A percentile compares a stretch with the other conserved stretches of the same genome.
Conservation (phyloP, 2,797 vertebrate species). For the Dermochelys coriacea region DNA sequence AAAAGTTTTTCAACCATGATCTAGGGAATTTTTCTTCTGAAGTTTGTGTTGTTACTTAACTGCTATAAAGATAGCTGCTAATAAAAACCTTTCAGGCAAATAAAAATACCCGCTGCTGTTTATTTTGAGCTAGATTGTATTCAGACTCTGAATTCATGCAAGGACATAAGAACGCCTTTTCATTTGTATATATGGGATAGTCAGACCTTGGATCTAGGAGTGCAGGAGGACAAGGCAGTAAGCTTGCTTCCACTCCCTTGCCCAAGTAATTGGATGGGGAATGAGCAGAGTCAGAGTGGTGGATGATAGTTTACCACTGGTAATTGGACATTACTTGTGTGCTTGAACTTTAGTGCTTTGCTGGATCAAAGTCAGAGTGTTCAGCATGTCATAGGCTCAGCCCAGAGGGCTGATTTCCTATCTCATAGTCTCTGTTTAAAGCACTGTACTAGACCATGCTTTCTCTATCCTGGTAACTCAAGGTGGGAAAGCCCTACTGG, state of each 20-base stretch:
- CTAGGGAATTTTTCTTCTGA: background rate
- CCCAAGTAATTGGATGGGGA: background rate
- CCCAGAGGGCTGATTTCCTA: background rate
- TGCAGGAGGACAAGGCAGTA: background rate
- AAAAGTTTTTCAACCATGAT: background rate
- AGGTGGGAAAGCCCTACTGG: background rate
- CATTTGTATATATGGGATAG: background rate
- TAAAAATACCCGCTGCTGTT: background rate
- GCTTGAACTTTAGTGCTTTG: background rate
- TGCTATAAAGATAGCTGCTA: background rate
- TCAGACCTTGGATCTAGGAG: background rate
- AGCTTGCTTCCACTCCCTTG: background rate
- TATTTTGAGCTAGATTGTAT: background rate
- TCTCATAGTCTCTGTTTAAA: background rate
- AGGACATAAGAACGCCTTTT: background rate
- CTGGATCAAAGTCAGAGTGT: background rate
- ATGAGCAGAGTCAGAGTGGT: background rate
- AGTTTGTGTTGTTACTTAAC: slow-evolving; percentile 2
- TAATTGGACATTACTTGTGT: background rate
- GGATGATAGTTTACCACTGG: background rate
- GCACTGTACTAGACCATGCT: background rate
- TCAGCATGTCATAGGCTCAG: background rate
- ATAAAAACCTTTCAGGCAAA: background rate
- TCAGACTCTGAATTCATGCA: background rate
- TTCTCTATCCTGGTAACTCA: background rate